Conservation (phyloP, 2,113 vertebrate genomes). For the Pithys albifrons region DNA sequence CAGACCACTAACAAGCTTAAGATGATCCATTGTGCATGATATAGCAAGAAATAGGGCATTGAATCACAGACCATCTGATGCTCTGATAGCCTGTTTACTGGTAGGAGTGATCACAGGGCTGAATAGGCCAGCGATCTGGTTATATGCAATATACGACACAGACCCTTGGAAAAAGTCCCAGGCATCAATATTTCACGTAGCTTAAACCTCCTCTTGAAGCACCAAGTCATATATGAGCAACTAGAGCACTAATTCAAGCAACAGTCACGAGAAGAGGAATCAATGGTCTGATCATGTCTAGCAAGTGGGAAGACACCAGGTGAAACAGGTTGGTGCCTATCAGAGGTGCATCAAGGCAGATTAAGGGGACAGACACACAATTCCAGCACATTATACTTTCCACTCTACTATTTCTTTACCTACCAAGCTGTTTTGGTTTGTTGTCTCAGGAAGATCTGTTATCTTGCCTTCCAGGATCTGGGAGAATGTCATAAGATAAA, state of each 20-base stretch:
- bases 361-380: neutral
- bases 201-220: neutral
- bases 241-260: neutral
- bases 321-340: neutral
- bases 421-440: neutral
- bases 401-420: neutral
- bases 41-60: neutral
- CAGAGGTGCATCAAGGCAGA: neutral
- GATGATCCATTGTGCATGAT: neutral
- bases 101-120: neutral
- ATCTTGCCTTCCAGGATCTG: accelerated
- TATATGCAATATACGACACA: neutral
- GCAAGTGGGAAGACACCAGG: neutral
- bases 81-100: neutral
- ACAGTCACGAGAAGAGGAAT: neutral
- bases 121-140: neutral
- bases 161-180: neutral
- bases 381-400: neutral
- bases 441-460: neutral
- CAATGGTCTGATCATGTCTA: neutral
- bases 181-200: neutral
- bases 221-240: accelerated
- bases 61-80: neutral
- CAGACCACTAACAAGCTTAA: neutral
- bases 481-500: neutral